Percentiles rank a stretch among this genome's conserved stretches.
Evolutionary conservation across 30 jellyfish, hydroid and myxozoan species (phyloP).

Genomic region (Euphysa ruthae): DNA sequence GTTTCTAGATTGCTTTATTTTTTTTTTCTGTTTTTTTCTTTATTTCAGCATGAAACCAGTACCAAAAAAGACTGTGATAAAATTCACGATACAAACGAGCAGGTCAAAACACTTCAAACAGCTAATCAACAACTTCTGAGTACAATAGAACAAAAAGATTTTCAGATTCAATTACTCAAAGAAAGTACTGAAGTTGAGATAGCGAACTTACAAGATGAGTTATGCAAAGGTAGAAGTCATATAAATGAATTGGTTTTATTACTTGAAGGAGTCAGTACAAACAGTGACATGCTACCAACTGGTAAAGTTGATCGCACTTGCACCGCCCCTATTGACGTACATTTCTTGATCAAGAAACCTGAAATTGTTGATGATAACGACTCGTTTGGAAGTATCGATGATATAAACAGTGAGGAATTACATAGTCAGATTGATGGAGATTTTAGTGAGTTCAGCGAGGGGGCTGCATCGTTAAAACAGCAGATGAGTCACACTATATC

Average conservation of each 20-base stretch:
- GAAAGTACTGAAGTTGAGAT: background rate
- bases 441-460: constrained; percentile 41
- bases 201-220: constrained; percentile 13
- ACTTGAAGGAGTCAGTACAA: constrained; percentile 33
- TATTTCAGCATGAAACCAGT: too few relatives aligned
- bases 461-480: constrained; percentile 12
- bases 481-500: constrained; percentile 46
- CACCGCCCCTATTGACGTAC: constrained; percentile 4
- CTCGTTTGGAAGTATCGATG: constrained; percentile 19
- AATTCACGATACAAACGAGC: too few relatives aligned
- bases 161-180: background rate
- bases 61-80: too few relatives aligned
- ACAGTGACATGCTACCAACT: constrained; percentile 22
- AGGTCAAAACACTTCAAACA: too few relatives aligned
- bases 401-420: constrained; percentile 20
- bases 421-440: background rate
- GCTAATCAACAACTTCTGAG: too few relatives aligned
- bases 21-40: too few relatives aligned
- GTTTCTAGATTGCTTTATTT: too few relatives aligned
- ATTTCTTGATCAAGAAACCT: background rate
- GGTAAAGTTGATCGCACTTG: constrained; percentile 4
- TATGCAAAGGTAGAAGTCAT: background rate
- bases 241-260: background rate
- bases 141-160: background rate
- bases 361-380: background rate